Evolutionary conservation across 2,113 vertebrate species (phyloP), one percentile per base, ranked within the genome.

Genomic region (Smithornis capensis): DNA sequence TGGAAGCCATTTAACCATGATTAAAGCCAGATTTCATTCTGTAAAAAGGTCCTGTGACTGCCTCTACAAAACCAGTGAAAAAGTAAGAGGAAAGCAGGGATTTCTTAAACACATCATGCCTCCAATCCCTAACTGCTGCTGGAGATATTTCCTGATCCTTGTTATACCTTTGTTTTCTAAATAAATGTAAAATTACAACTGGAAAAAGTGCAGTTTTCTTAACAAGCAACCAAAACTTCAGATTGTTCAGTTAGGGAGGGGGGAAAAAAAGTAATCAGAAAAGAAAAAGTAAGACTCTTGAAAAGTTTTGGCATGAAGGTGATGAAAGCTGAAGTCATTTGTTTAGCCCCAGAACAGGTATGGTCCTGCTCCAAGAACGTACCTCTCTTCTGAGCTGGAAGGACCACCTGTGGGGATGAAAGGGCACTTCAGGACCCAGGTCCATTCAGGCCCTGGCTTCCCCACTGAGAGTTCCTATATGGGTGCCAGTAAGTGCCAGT

Each of bases 271-370:
- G 55, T 31, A 53, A 8, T 33, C 44, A 53, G 2, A 28, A 35
- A 53, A 75, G 1, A 44, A 47, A 57, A 78, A 71, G 6, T 45
- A 59, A 67, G 56, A 33, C 55, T 87, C 60, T 80, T 78, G 60
- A 67, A 82, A 81, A 59, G 5, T 60, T 90, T 92, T 87, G 44
- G 83, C 59, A 12, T 53, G 83, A 62, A 89, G 40, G 64, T 84
- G 94, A 60, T 84, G 94, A 95, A 95, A 95, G 62, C 76, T 96
- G 92, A 90, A 92, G 87, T 86, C 35, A 92, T 96, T 95, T 96
- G 85, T 93, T 96, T 93, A 97, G 92, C 68, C 70, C 44, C 53
- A 74, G 85, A 74, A 78, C 79, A 95, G 94, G 90, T 90, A 89
- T 40, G 55, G 88, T 82, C 38, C 44, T 73, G 40, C 83, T 95